Evolutionary conservation across 2,113 vertebrate genomes (phyloP).

Genomic region (Clupea harengus): DNA sequence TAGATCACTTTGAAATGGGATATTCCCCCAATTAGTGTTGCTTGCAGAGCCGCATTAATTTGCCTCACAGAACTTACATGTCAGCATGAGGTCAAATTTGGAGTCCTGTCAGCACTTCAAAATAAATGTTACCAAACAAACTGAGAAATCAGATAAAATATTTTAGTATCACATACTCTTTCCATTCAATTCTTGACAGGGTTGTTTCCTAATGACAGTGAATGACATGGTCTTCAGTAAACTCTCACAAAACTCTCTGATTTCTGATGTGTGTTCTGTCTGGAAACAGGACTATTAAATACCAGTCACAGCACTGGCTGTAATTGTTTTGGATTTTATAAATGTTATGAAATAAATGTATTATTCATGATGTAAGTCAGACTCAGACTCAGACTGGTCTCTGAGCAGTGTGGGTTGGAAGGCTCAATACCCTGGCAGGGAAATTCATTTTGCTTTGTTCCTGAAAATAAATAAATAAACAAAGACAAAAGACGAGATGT

Average conservation of each 20-base stretch:
- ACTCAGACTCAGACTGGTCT: not conserved
- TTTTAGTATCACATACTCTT: too few species aligned
- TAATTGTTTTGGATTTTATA: not conserved
- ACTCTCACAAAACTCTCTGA: not conserved
- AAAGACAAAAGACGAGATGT: not conserved
- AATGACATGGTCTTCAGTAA: too few species aligned
- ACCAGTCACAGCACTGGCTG: not conserved
- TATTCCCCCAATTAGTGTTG: too few species aligned
- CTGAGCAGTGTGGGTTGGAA: not conserved
- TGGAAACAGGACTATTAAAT: not conserved
- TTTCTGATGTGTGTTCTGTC: not conserved
- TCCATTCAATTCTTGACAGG: too few species aligned
- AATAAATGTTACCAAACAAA: too few species aligned
- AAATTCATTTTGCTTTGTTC: not conserved
- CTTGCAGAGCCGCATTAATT: too few species aligned
- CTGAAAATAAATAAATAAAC: not conserved
- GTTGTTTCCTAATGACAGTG: too few species aligned
- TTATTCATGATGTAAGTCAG: not conserved
- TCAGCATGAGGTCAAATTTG: too few species aligned
- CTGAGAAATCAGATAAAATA: too few species aligned
- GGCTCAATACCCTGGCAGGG: not conserved
- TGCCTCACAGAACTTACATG: too few species aligned
- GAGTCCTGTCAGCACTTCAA: too few species aligned
- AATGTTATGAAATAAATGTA: not conserved
- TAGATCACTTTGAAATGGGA: too few species aligned